Base-by-base conservation (phyloP, 2,797 vertebrate species). In the Xyrichtys novacula region DNA sequence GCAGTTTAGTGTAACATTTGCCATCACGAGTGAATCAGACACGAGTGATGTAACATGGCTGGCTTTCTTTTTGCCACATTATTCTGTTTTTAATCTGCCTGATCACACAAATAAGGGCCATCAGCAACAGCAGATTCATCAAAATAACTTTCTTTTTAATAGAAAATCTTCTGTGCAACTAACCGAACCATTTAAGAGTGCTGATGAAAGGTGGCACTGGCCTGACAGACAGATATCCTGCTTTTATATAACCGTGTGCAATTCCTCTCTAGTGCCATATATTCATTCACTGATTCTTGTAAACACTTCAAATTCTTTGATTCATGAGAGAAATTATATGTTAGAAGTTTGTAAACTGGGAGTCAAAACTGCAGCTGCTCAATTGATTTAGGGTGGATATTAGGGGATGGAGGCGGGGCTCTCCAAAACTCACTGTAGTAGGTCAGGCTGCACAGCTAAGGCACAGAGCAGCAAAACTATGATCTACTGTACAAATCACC, bases 381-480 rank as follows among this genome's bases (percentile, higher is more conserved):
- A 71, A 53, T 65, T 80, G 40, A 73, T 71, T 43, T 52, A 16
- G 34, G 36, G 48, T 9, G 29, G 59, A 65, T 66, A 48, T 54
- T n/a, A 40, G 31, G 31, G 25, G 50, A 22, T 40, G 32, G 28
- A 50, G 44, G n/a, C 15, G 32, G 60, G 57, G 55, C 68, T 86
- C 70, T 59, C 42, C 7, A 32, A 61, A 32, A 67, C 43, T 65
- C 58, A 12, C 73, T 56, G 64, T 74, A 85, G 65, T 63, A 70
- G 73, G 61, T 77, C 74, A 81, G 76, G 71, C 48, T 67, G 73
- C 63, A 65, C 5, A 40, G 55, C 57, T 42, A 72, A 85, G 78
- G 84, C 87, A 84, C 76, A 85, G 83, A 88, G 82, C 85, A 88
- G 82, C 85, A 84, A 81, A 86, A 76, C 56, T 58, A 73, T 57